Evolutionary conservation across 2,113 vertebrate species (phyloP), one percentile per base, ranked within the genome.

Genomic region (Speoplatyrhinus poulsoni): DNA sequence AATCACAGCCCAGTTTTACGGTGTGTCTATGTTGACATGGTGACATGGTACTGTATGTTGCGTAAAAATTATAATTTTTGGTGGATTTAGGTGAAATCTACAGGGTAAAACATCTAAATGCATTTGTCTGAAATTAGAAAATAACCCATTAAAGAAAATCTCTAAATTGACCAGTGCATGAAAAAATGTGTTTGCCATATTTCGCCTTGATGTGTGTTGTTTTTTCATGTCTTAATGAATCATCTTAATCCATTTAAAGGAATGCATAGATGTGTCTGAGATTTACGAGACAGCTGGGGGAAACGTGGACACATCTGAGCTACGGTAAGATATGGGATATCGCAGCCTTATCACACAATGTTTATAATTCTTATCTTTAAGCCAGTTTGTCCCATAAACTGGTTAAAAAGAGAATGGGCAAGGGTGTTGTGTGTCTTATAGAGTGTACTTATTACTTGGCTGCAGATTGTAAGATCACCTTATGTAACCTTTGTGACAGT

Each of bases 241-340:
- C 7, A 6, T 41, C 7, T 41, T 41, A 0, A 76, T 60, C 81
- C 53, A 82, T 80, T 49, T 94, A 47, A 88, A 90, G 86, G 94
- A 94, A 84, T 88, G 60, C 67, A 87, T 92, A 80, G 78, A n/a
- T 76, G 82, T 88, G 33, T 66, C 85, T 65, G 86, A 63, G 49
- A 70, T 85, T 56, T 15, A 66, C 68, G 92, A 93, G 47, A 89
- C 73, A 89, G 57, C 82, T 60, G 85, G 59, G 83, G 63, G 70
- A 47, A 90, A 90, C 86, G 92, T 90, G 92, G 94, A 94, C 64
- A 65, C 81, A 10, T 73, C 89, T 16, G 78, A 90, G 61, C 88
- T 91, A 85, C 89, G 94, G 96, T 97, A 86, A 90, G 77, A 19
- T 13, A 3, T 53, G 47, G 3, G 33, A 52, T n/a, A 63, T 59